Evolutionary conservation across 2,888 invertebrate genomes (phyloP).

Genomic region (Lepidocyrtinus sp.): DNA sequence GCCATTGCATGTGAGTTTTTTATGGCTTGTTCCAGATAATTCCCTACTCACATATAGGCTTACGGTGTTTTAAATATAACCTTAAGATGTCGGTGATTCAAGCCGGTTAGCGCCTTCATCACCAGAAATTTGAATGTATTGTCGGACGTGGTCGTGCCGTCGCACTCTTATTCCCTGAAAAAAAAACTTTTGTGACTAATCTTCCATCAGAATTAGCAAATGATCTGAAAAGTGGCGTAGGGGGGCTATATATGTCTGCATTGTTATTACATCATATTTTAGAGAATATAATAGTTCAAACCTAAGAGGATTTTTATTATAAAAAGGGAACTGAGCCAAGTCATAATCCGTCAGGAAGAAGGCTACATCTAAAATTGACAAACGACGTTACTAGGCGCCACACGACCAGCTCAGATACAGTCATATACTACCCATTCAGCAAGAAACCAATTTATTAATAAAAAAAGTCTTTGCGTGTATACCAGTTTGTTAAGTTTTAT

Average conservation of each 20-base stretch:
- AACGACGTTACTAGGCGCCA: conserved; percentile 54
- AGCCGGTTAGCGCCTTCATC: neutral
- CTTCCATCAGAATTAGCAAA: conserved; percentile 35
- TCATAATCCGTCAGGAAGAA: conserved; percentile 35
- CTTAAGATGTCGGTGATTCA: too few relatives aligned
- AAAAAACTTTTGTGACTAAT: conserved; percentile 41
- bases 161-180: conserved; percentile 36
- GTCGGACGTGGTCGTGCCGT: conserved; percentile 38
- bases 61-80: too few relatives aligned
- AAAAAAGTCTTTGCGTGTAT: too few relatives aligned
- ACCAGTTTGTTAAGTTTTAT: neutral
- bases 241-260: too few relatives aligned
- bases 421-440: too few relatives aligned
- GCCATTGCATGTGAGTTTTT: too few relatives aligned
- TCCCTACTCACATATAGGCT: too few relatives aligned
- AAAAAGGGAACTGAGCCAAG: neutral
- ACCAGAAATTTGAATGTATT: conserved; percentile 1
- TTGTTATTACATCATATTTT: neutral
- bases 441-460: too few relatives aligned
- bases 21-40: too few relatives aligned
- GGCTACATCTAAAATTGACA: conserved; percentile 50
- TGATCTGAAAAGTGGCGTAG: conserved; percentile 57
- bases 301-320: too few relatives aligned
- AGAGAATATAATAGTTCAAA: neutral
- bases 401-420: conserved; percentile 38